Base-by-base conservation (phyloP, 2,113 vertebrate species). In the Chinchilla lanigera region DNA sequence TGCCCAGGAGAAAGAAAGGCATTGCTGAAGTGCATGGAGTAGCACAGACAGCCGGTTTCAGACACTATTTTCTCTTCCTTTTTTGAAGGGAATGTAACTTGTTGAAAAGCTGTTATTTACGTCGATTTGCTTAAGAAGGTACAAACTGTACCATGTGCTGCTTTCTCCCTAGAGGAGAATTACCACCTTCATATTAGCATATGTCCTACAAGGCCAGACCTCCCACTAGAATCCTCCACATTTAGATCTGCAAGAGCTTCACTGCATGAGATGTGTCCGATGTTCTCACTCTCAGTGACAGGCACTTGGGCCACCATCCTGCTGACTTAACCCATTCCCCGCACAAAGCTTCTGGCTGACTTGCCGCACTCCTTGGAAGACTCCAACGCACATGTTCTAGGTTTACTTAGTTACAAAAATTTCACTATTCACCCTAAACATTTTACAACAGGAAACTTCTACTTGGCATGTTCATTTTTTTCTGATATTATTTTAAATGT, bases 41-140 rank as follows among this genome's bases (percentile, higher is more conserved):
- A 19, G 17, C 26, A 2, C 2, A 14, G n/a, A 83, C 61, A 58
- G 0, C 0, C 0, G 3, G 9, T 4, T 67, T 28, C 5, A 47
- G 50, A 26, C 9, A 60, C 0, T 4, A 3, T 17, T 24, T 3
- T 9, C 24, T 30, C 63, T 47, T n/a, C 13, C 50, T 6, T 16
- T 56, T 47, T 58, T 7, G 0, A 80, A 30, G 5, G 69, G 28
- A 81, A 9, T 2, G 0, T 0, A 13, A 38, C 7, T 6, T 7
- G 6, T 0, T n/a, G 52, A 19, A 41, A 44, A 35, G n/a, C 4
- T 0, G 0, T 7, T 6, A 16, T 22, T 82, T 50, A 38, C 3
- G 0, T 10, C 12, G 4, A 35, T 41, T 56, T 86, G 44, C 58
- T 67, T 0, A 3, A 7, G 35, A 20, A 52, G 35, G 28, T 58